These are phyloP conservation scores for Drosophila micromelanica DNA, from an alignment of 1,140 invertebrate species.

Conservation along the genomic window DNA sequence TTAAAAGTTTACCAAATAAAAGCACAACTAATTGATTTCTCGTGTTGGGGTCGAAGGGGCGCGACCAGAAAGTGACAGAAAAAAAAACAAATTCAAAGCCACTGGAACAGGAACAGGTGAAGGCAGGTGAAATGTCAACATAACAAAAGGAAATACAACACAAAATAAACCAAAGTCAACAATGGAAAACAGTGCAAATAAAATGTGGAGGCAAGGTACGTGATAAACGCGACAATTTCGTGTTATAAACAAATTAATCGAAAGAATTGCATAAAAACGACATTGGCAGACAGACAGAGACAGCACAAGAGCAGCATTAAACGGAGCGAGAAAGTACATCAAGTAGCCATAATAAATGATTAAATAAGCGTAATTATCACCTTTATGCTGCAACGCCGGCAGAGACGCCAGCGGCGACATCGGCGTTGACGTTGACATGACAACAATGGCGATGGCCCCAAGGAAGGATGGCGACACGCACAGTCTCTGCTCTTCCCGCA, in stretches of 20 bases:
- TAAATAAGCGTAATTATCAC: slow-evolving; percentile 83
- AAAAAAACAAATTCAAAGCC: slow-evolving; percentile 32
- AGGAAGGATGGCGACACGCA: slow-evolving; percentile 46
- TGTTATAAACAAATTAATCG: slow-evolving; percentile 75
- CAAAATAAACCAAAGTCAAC: slow-evolving; percentile 27
- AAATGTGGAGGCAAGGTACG: slow-evolving; percentile 49
- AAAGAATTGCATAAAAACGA: slow-evolving; percentile 43
- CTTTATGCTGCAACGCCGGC: slow-evolving; percentile 48
- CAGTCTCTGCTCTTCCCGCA: not conserved
- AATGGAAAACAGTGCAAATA: slow-evolving; percentile 40
- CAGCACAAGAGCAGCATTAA: not conserved
- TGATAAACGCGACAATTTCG: slow-evolving; percentile 78
- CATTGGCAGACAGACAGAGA: not conserved
- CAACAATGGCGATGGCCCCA: slow-evolving; percentile 26
- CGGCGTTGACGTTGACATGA: slow-evolving; percentile 31
- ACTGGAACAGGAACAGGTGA: slow-evolving; percentile 23
- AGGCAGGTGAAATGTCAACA: slow-evolving; percentile 34
- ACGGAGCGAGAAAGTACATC: slow-evolving; percentile 11
- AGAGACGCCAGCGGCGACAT: not conserved
- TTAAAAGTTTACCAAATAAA: slow-evolving; percentile 40
- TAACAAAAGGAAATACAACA: slow-evolving; percentile 15
- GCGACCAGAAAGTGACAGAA: slow-evolving; percentile 1
- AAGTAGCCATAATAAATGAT: slow-evolving; percentile 77
- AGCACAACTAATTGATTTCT: slow-evolving; percentile 68
- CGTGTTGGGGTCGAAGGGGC: slow-evolving; percentile 11